phyloP scores from a whole-genome alignment of 2,888 invertebrate genomes.

The Gymnosoma rotundatum region DNA sequence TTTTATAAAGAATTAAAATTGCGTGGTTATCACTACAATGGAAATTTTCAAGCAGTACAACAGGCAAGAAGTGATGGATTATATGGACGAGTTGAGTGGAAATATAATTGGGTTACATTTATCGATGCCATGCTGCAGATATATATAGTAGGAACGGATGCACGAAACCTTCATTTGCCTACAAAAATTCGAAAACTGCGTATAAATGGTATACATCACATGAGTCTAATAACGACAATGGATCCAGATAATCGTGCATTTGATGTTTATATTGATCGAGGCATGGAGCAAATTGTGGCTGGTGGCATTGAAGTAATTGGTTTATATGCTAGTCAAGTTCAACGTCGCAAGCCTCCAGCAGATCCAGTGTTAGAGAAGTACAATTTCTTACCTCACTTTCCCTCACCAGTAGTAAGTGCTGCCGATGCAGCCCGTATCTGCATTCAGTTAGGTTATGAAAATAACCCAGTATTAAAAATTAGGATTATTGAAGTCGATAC shows the following conservation, averaged over 20 bases:
- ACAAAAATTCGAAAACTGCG: slow-evolving; percentile 88
- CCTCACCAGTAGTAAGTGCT: slow-evolving; percentile 73
- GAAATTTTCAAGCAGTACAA: slow-evolving; percentile 77
- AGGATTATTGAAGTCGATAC: slow-evolving; percentile 85
- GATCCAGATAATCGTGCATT: slow-evolving; percentile 77
- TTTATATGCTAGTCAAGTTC: slow-evolving; percentile 89
- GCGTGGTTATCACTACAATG: slow-evolving; percentile 86
- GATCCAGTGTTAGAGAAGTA: slow-evolving; percentile 91
- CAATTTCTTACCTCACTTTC: slow-evolving; percentile 87
- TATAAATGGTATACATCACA: slow-evolving; percentile 87
- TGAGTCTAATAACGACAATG: slow-evolving; percentile 82
- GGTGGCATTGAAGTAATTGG: slow-evolving; percentile 91
- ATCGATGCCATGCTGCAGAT: slow-evolving; percentile 95
- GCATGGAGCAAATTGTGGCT: slow-evolving; percentile 83
- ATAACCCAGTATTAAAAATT: slow-evolving; percentile 85
- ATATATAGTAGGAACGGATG: slow-evolving; percentile 87
- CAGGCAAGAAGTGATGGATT: slow-evolving; percentile 79
- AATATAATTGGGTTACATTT: slow-evolving; percentile 93
- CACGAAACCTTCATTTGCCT: slow-evolving; percentile 88
- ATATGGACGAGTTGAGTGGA: slow-evolving; percentile 84
- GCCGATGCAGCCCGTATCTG: slow-evolving; percentile 85
- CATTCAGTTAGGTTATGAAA: slow-evolving; percentile 89
- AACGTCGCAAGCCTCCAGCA: slow-evolving; percentile 86
- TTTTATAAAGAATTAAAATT: slow-evolving; percentile 88
- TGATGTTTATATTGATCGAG: slow-evolving; percentile 78